phyloP scores from a whole-genome alignment of 2,113 vertebrate species.

The Menura novaehollandiae region DNA sequence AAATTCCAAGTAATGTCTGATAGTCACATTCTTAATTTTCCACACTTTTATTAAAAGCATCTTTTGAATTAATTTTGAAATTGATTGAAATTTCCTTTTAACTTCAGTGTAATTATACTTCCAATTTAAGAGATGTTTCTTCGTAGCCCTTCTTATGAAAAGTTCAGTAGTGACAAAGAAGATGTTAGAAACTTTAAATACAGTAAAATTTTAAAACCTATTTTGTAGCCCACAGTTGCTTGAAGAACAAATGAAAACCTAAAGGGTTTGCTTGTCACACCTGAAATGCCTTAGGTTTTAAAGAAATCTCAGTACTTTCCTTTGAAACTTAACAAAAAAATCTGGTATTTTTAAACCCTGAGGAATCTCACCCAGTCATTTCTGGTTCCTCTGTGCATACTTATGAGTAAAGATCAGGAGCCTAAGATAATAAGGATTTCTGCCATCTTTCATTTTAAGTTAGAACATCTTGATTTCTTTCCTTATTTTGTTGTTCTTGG shows the following conservation, averaged over 20 bases:
- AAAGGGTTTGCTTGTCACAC: not conserved
- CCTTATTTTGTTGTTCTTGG: not conserved
- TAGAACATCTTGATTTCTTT: not conserved
- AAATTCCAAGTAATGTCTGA: not conserved
- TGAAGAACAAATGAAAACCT: not conserved
- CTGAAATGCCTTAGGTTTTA: not conserved
- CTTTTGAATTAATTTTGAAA: not conserved
- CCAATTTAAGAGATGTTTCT: not conserved
- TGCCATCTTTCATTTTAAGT: not conserved
- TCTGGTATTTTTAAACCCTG: not conserved
- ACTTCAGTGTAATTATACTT: not conserved
- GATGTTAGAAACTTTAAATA: not conserved
- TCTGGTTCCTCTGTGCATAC: not conserved
- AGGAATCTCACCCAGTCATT: not conserved
- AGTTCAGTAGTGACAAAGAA: not conserved
- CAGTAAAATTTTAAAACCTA: not conserved
- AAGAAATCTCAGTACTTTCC: not conserved
- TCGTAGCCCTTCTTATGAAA: not conserved
- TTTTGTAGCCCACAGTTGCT: not conserved
- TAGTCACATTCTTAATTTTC: not conserved
- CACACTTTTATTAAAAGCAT: not conserved
- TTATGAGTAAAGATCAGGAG: not conserved
- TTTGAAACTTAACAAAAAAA: not conserved
- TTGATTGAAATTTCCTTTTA: not conserved
- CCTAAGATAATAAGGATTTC: not conserved